Evolutionary conservation across 2,113 vertebrate genomes (phyloP).

Genomic region (Ascaphus truei): DNA sequence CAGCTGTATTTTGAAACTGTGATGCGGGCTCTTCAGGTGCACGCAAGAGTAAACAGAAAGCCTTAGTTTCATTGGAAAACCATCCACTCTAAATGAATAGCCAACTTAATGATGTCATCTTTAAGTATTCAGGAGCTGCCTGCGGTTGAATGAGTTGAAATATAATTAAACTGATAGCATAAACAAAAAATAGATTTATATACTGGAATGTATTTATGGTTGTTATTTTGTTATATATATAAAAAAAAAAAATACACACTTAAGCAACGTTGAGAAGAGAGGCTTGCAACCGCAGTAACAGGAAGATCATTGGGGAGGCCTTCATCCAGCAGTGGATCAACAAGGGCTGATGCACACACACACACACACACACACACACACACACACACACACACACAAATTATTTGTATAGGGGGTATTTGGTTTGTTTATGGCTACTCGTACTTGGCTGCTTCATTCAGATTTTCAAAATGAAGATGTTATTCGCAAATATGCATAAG

Average conservation of each 20-base stretch:
- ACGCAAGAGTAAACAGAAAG: not conserved
- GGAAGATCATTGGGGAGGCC: not conserved
- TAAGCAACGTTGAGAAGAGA: too few relatives aligned
- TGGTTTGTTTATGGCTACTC: too few relatives aligned
- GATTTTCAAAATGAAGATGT: too few relatives aligned
- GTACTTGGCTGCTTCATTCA: too few relatives aligned
- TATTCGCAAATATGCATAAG: too few relatives aligned
- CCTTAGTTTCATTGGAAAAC: not conserved
- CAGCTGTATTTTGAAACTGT: constrained; percentile 31
- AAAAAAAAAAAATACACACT: too few relatives aligned
- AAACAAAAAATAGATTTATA: not conserved
- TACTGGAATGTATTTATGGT: not conserved
- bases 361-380: too few relatives aligned
- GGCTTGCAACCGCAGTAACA: not conserved
- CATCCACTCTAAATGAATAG: not conserved
- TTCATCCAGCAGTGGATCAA: too few relatives aligned
- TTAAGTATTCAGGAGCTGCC: not conserved
- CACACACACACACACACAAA: too few relatives aligned
- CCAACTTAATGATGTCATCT: not conserved
- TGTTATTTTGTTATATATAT: not conserved
- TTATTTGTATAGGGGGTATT: too few relatives aligned
- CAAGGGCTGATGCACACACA: too few relatives aligned
- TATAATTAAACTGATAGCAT: not conserved
- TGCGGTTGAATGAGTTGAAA: not conserved
- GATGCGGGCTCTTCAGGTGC: constrained; percentile 26